Base-by-base conservation (phyloP, 2,888 invertebrate genomes). In the Archips xylosteana region DNA sequence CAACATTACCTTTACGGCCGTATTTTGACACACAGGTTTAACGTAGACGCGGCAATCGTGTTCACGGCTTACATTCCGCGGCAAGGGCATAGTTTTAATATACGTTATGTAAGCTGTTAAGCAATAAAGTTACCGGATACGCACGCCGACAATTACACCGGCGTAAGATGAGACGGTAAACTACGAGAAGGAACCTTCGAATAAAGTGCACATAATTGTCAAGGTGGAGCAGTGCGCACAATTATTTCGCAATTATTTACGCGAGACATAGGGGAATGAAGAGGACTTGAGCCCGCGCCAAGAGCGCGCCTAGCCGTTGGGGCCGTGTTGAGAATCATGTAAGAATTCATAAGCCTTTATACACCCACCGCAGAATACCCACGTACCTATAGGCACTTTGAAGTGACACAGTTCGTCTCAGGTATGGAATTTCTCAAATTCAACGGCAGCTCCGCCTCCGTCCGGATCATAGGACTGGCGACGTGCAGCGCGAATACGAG, bases 171-270 rank as follows among this genome's bases (percentile, higher is more conserved):
- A 79, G 78, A 79, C 76, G 76, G 76, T 78, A 78, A 80, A 82
- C 76, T 81, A 80, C 60, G 39, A 39, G 39, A 59, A 12, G 80
- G 78, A 85, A 85, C 84, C 87, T 86, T 87, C 83, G 87, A 89
- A 89, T 89, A 89, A 91, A 92, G 89, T 89, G 88, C 88, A 87
- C 84, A 84, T 92, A 92, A 92, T 92, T 90, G 92, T 91, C 83
- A 87, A 89, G 89, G 88, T 85, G 86, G 88, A 75, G 78, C 70
- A 70, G 88, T 87, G 85, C 84, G 85, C 82, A 84, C 82, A 85
- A 87, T 87, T 86, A 88, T 84, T 88, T 85, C 84, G 90, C 89
- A 92, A 92, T 92, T 92, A 91, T 91, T 91, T 91, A 90, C 90
- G 84, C 89, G 89, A 90, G 91, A 92, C 92, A 87, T 88, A 89